A percentile compares a stretch with the other conserved stretches of the same genome.
Evolutionary conservation across 53 echinoderm and acorn worm genomes (phyloP).

Genomic region (Echinometra lucunter): DNA sequence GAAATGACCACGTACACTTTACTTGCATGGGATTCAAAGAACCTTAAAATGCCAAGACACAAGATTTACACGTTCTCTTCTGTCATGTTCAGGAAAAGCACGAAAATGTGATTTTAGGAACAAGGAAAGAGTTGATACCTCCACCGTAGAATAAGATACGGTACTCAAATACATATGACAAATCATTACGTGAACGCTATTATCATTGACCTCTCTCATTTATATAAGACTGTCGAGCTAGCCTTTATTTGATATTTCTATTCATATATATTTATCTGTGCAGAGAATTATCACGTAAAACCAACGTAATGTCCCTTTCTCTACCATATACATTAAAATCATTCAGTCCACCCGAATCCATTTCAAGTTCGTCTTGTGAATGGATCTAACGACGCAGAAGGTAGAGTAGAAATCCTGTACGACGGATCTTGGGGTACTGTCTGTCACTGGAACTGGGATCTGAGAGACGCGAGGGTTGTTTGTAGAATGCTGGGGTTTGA

Average conservation of each 20-base stretch:
- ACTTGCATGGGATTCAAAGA: too few species aligned
- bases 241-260: too few species aligned
- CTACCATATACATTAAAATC: not conserved
- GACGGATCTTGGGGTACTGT: not conserved
- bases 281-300: too few species aligned
- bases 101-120: not conserved
- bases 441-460: not conserved
- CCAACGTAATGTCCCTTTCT: not conserved
- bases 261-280: too few species aligned
- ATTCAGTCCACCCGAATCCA: not conserved
- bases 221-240: too few species aligned
- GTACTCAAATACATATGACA: too few species aligned
- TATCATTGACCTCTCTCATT: not conserved
- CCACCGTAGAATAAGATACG: too few species aligned
- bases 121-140: too few species aligned
- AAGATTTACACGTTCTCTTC: not conserved
- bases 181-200: too few species aligned
- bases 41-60: too few species aligned
- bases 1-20: too few species aligned
- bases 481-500: conserved; percentile 27
- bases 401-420: not conserved
- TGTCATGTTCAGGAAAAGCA: not conserved
- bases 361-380: not conserved
- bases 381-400: conserved; percentile 10
- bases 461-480: not conserved